Conservation (phyloP, 1,140 invertebrate genomes). For the Cyrtorhinus lividipennis region DNA sequence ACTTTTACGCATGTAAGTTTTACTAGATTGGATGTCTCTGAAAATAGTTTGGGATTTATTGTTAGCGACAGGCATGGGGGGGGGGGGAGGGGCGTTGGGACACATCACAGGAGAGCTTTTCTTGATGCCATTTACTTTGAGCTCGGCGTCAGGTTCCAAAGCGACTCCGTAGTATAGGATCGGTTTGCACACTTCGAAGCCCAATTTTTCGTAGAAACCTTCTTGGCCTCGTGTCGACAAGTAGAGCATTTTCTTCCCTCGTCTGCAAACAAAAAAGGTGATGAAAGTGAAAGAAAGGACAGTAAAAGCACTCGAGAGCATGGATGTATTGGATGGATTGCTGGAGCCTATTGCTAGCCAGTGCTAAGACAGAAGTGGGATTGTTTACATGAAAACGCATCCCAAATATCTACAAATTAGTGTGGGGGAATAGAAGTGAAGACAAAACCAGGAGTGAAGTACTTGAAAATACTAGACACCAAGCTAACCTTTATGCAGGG, state of each 20-base stretch:
- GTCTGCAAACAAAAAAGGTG: slow-evolving; percentile 22
- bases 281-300: slow-evolving; percentile 3
- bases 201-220: slow-evolving; percentile 29
- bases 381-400: too few species aligned
- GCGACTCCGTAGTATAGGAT: slow-evolving; percentile 25
- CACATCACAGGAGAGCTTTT: not conserved
- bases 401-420: too few species aligned
- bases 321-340: not conserved
- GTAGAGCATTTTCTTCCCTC: slow-evolving; percentile 25
- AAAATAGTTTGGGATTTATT: not conserved
- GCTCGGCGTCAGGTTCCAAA: not conserved
- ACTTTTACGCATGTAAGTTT: slow-evolving; percentile 18
- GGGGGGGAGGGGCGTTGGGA: slow-evolving; percentile 16
- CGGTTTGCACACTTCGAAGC: slow-evolving; percentile 27
- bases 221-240: slow-evolving; percentile 29
- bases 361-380: slow-evolving; percentile 2
- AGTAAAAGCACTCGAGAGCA: slow-evolving; percentile 4
- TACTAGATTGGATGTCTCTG: not conserved
- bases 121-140: slow-evolving; percentile 11
- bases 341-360: not conserved
- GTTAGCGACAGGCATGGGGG: slow-evolving; percentile 15
- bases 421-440: too few species aligned
- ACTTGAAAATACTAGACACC: too few species aligned
- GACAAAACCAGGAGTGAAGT: too few species aligned
- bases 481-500: too few species aligned